Base-by-base conservation (phyloP, 2,888 invertebrate genomes). In the Amaurobius ferox region DNA sequence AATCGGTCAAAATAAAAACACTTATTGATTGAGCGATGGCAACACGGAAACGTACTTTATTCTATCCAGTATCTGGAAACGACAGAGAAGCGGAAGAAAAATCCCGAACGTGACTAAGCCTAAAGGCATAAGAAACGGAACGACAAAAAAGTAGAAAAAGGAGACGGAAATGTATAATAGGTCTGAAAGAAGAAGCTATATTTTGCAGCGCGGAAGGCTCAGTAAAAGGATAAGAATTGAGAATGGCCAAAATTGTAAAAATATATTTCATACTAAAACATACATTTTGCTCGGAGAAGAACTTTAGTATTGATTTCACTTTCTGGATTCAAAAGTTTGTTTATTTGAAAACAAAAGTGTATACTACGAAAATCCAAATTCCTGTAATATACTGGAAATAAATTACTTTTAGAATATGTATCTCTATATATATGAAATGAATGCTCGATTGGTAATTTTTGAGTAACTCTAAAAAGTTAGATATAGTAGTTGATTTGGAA, bases 1-100 rank as follows among this genome's bases (percentile, higher is more conserved):
- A 81, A 81, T 81, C 80, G 80, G 61, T 81, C 74, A 81, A 74
- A 81, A 81, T 74, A 81, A 81, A 81, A 81, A 81, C 80, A 74
- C 62, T 81, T 81, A 74, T 74, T 81, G 80, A 81, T 81, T 81
- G 80, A 81, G 62, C 74, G 68, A 81, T 81, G 80, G 80, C 61
- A 81, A 81, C 80, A 81, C 80, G 80, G 64, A 81, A 81, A 81
- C 30, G 80, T 74, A 81, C 80, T 81, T 74, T 81, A 74, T 81
- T 61, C 79, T 48, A 78, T 79, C 64, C 72, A 64, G 66, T 79
- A 71, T 35, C 61, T 70, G 40, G 61, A 30, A 30, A 35, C 39
- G 74, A 64, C 64, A 78, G 28, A 29, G 64, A 66, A 66, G 71
- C 1, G 23, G 9, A 23, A 11, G 32, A 79, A 64, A 71, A 72